These are phyloP conservation scores for Rhodophaea formosa DNA, from an alignment of 2,888 invertebrate genomes.

Conservation along the genomic window DNA sequence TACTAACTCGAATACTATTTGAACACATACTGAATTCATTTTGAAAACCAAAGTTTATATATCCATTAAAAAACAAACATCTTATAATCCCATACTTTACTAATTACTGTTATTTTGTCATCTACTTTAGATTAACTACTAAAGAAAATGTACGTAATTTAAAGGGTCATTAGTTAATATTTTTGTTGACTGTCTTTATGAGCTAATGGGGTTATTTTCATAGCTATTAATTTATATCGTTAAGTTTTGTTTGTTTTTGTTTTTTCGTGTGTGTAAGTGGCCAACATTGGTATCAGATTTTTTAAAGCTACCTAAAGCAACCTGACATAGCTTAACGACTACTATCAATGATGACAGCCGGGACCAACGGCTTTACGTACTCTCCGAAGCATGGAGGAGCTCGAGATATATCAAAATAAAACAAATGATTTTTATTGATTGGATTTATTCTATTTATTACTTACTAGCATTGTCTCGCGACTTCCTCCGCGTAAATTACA, in stretches of 20 bases:
- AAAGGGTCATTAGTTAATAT: neutral
- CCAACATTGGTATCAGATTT: no score
- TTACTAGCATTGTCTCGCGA: no score
- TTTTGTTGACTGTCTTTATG: constrained; percentile 15
- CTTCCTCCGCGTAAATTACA: no score
- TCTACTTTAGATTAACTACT: neutral
- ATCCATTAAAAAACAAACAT: neutral
- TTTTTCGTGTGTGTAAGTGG: neutral
- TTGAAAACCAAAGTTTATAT: neutral
- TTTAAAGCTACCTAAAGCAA: no score
- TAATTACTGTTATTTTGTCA: neutral
- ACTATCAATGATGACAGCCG: no score
- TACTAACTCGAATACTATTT: no score
- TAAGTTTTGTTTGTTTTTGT: neutral
- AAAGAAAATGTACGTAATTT: neutral
- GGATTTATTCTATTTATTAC: no score
- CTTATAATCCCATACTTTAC: neutral
- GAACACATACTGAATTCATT: neutral
- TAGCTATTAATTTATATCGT: neutral
- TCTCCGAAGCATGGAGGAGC: no score
- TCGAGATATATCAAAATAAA: no score
- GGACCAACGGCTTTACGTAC: no score
- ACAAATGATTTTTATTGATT: no score
- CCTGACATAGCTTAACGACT: no score
- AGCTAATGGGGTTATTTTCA: constrained; percentile 4